Conservation (phyloP, 2,797 vertebrate species). For the Acanthurus leucopareius region DNA sequence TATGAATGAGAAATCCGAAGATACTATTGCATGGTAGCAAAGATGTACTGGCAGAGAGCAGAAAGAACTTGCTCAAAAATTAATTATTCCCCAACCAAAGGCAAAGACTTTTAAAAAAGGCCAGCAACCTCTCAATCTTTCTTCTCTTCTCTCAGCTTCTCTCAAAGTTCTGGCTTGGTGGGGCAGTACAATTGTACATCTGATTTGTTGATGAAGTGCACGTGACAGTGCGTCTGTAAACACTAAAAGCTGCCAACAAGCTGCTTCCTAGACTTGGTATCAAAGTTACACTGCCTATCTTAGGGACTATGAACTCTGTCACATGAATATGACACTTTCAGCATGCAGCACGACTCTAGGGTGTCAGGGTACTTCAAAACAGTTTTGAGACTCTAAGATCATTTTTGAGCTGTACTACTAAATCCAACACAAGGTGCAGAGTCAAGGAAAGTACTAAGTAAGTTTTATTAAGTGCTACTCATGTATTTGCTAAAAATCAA, state of each 20-base stretch:
- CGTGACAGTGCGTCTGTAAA: slow-evolving; percentile 58
- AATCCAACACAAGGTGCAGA: background rate
- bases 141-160: background rate
- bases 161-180: background rate
- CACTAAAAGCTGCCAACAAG: slow-evolving; percentile 45
- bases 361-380: slow-evolving; percentile 20
- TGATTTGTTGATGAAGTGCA: slow-evolving; percentile 47
- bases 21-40: background rate
- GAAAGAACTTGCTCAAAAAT: slow-evolving; percentile 1
- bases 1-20: slow-evolving; percentile 19
- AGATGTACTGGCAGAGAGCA: slow-evolving; percentile 6
- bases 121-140: background rate
- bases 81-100: slow-evolving; percentile 1
- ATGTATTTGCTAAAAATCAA: background rate
- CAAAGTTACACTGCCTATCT: slow-evolving; percentile 62
- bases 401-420: slow-evolving; percentile 24
- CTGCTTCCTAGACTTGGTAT: slow-evolving; percentile 43
- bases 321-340: slow-evolving; percentile 69
- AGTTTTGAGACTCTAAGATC: slow-evolving; percentile 1
- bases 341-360: slow-evolving; percentile 18
- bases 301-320: slow-evolving; percentile 65
- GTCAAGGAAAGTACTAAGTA: background rate
- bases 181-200: background rate
- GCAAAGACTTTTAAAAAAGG: slow-evolving; percentile 7
- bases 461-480: background rate